These are phyloP conservation scores for Salticus scenicus DNA, from an alignment of 2,888 invertebrate species.

Conservation along the genomic window DNA sequence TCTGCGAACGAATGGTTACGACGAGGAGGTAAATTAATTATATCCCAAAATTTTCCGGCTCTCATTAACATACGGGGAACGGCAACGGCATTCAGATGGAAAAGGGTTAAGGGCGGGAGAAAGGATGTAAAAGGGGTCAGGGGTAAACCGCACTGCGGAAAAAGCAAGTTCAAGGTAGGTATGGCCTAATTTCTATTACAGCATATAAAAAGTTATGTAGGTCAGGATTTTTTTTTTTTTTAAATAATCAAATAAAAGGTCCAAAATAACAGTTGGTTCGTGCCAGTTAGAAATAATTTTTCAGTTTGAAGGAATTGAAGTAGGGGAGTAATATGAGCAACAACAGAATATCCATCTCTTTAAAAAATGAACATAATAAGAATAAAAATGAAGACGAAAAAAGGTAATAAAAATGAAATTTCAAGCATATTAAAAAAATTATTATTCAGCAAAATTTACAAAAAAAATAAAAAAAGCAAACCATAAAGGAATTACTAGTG, in stretches of 20 bases:
- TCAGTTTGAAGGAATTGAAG: too few relatives aligned
- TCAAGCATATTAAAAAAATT: too few relatives aligned
- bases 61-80: conserved; percentile 50
- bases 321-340: too few relatives aligned
- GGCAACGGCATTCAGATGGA: conserved; percentile 6
- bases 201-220: conserved; percentile 25
- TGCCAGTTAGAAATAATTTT: too few relatives aligned
- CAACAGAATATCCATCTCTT: too few relatives aligned
- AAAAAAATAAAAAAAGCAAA: too few relatives aligned
- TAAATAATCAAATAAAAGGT: not conserved
- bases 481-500: too few relatives aligned
- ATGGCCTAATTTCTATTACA: conserved; percentile 33
- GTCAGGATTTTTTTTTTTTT: conserved; percentile 24
- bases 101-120: conserved; percentile 18
- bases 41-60: conserved; percentile 51
- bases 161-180: conserved; percentile 65
- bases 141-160: conserved; percentile 26
- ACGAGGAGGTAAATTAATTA: conserved; percentile 58
- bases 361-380: too few relatives aligned
- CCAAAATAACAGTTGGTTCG: not conserved
- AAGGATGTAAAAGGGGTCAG: not conserved
- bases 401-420: too few relatives aligned
- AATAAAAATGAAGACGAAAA: too few relatives aligned
- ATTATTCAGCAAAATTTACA: too few relatives aligned
- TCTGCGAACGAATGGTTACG: conserved; percentile 22